Base-by-base conservation (phyloP, 2,888 invertebrate species). In the Cantharis nigra region DNA sequence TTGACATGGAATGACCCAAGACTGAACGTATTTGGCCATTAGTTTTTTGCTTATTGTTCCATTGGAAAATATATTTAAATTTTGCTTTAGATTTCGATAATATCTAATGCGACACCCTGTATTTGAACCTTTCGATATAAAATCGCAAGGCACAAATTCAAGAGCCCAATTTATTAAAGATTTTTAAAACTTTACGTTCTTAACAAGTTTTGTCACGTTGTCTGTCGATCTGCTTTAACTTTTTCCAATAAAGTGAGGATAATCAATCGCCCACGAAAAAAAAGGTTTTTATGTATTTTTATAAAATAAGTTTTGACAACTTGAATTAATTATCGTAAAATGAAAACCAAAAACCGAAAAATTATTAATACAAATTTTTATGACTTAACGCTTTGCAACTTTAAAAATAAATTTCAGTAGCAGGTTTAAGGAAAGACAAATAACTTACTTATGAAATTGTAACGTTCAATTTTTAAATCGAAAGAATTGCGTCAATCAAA, bases 181-280 rank as follows among this genome's bases (percentile, higher is more conserved):
- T 49, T 49, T 65, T 23, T 67, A 23, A 67, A 67, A 20, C 26
- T 67, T 67, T 67, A n/a, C 26, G 65, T 67, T 67, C 20, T 67
- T 67, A 67, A 67, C 20, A 67, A 67, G 65, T 67, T 67, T 67
- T 67, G 65, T 67, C 65, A 67, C 65, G 65, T 67, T 67, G 65
- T 49, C 49, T 49, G 49, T 67, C 65, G 65, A 26, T 67, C 65
- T 67, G 65, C 26, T 67, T 26, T 23, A 67, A 67, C 65, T 67
- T 67, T 67, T 67, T 20, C 65, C 65, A 67, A 67, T 67, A 67
- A 67, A 23, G 65, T 67, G 13, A 18, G 26, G 65, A 67, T 67
- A 67, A 67, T 67, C 65, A 67, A 67, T 67, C 65, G 65, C 65
- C 13, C 7, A 5, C 7, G 9, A 10, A 67, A 67, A 49, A 49